phyloP scores from a whole-genome alignment of 2,888 invertebrate species.

The Eupsilia transversa region DNA sequence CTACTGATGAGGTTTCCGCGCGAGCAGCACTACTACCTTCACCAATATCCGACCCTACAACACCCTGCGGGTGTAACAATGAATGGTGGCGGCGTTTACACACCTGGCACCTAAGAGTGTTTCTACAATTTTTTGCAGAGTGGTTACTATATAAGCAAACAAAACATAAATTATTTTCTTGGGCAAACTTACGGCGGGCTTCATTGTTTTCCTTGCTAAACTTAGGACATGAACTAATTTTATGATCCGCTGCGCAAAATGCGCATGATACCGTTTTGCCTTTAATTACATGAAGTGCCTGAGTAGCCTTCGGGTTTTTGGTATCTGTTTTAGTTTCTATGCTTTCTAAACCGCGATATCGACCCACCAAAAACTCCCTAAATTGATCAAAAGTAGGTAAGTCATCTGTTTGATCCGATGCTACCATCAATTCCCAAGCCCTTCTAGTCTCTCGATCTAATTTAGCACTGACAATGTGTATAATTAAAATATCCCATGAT shows the following conservation, averaged over 20 bases:
- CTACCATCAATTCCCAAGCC: constrained; percentile 5
- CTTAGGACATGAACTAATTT: neutral
- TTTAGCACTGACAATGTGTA: neutral
- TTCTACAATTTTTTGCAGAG: constrained; percentile 47
- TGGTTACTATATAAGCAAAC: constrained; percentile 45
- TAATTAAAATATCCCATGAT: neutral
- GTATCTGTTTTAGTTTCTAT: neutral
- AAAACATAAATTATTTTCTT: constrained; percentile 34
- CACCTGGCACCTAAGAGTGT: constrained; percentile 11
- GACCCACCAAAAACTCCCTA: neutral
- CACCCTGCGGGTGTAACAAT: constrained; percentile 28
- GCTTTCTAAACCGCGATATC: neutral
- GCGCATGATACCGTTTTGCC: neutral
- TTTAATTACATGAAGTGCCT: neutral
- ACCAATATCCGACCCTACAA: constrained; percentile 9
- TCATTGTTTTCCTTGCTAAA: neutral
- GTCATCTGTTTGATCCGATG: neutral
- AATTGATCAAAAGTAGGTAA: constrained; percentile 6
- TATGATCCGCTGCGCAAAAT: neutral
- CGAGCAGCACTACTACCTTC: constrained; percentile 1
- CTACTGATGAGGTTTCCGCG: neutral
- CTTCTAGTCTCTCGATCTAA: neutral
- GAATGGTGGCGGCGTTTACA: constrained; percentile 6
- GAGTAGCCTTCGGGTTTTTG: neutral
- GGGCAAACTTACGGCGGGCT: neutral